Percentiles rank a stretch among this genome's conserved stretches.
Conservation (phyloP, 2,888 invertebrate genomes). For the Copidosoma aretas region DNA sequence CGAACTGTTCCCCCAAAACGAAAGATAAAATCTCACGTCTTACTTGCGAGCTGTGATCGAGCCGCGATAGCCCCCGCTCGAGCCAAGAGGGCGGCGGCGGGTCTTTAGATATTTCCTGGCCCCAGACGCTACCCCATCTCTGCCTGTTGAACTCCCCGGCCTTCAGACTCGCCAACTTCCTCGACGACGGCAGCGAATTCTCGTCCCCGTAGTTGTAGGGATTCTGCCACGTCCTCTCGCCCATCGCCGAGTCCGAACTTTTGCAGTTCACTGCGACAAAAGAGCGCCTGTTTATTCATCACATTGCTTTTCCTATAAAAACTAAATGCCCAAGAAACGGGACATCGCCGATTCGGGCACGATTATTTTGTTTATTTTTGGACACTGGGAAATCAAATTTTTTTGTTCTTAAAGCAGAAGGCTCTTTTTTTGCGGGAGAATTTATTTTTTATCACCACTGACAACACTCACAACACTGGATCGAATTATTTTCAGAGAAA, state of each 20-base stretch:
- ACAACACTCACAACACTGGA: no score
- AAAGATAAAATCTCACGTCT: neutral
- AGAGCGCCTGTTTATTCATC: no score
- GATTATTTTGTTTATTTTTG: no score
- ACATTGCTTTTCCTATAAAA: no score
- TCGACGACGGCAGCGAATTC: slow-evolving; percentile 52
- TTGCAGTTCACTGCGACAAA: slow-evolving; percentile 23
- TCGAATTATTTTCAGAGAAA: no score
- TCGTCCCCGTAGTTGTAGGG: slow-evolving; percentile 53
- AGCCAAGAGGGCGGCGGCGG: slow-evolving; percentile 62
- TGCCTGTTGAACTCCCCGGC: slow-evolving; percentile 57
- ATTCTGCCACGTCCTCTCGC: slow-evolving; percentile 56
- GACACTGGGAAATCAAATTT: no score
- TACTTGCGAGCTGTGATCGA: slow-evolving; percentile 58
- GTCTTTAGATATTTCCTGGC: slow-evolving; percentile 48
- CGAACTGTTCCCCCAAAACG: no score
- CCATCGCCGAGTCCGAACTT: slow-evolving; percentile 43
- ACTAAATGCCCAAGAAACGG: no score
- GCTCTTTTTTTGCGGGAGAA: no score
- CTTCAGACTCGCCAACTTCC: slow-evolving; percentile 44
- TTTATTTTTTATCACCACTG: no score
- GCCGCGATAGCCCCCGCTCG: slow-evolving; percentile 57
- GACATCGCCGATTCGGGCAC: no score
- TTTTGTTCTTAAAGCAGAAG: no score
- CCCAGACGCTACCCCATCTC: slow-evolving; percentile 58